Evolutionary conservation across 2,888 invertebrate species (phyloP), one percentile per base, ranked within the genome.

Genomic region (Syrphus vitripennis): DNA sequence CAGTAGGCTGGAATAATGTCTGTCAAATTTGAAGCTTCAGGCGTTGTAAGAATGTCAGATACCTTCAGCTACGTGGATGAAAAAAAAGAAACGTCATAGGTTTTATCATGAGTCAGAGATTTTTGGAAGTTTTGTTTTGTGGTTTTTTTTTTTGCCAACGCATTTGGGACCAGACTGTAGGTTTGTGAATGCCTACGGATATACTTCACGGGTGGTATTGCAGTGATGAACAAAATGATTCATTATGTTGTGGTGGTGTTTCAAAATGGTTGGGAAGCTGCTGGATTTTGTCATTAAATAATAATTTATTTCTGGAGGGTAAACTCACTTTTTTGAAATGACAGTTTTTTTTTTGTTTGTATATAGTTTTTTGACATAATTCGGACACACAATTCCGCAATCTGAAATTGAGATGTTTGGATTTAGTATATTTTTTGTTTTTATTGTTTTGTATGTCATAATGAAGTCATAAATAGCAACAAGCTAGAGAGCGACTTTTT

Each of bases 1-100:
- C 83, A 70, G 79, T 83, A 71, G 70, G 37, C 72, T 74, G 57
- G 67, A 71, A 34, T 34, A 67, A 26, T 72, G 72, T 83, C 83
- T 72, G 34, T 77, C 65, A 71, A 50, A 29, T 16, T 76, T 59
- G 5, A 31, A 29, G 69, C 70, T 50, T 59, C 14, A 26, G 67
- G 57, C 48, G 21, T 29, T 48, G 3, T 50, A 55, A 34, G n/a
- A 16, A 19, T n/a, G 50, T 50, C 31, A 42, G 50, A 45, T 19
- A 48, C 21, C 21, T 21, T n/a, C 12, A 48, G 10, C 16, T 3
- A 0, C 14, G 48, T 4, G 42, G 21, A 50, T 45, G 34, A 10
- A 42, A 45, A 2, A 16, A 10, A 45, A 29, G 29, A 55, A 69
- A 69, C 67, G 50, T 67, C 74, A 69, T 69, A 26, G 40, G 10